phyloP scores from a whole-genome alignment of 2,888 invertebrate species.

The Oligia latruncula region DNA sequence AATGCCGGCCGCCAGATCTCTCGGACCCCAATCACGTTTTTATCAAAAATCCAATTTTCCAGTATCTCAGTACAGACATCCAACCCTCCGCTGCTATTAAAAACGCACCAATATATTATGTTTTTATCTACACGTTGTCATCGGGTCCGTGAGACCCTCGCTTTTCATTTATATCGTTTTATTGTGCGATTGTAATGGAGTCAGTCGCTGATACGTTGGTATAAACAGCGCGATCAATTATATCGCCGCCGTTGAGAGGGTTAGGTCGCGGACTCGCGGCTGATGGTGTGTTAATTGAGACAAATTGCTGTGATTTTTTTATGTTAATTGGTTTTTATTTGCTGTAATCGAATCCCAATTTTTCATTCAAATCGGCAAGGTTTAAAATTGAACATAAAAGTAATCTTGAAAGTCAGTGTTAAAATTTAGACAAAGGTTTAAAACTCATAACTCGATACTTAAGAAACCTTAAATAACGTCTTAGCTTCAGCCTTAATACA shows the following conservation, averaged over 20 bases:
- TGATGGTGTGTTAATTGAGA: constrained; percentile 24
- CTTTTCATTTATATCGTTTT: constrained; percentile 67
- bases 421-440: background rate
- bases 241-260: constrained; percentile 42
- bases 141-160: constrained; percentile 69
- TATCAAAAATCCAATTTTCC: constrained; percentile 80
- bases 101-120: constrained; percentile 69
- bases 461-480: constrained; percentile 32
- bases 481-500: constrained; percentile 41
- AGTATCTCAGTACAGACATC: constrained; percentile 65
- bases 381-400: background rate
- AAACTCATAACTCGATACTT: constrained; percentile 17
- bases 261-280: background rate
- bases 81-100: constrained; percentile 71
- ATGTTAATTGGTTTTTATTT: constrained; percentile 10
- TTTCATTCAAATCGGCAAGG: background rate
- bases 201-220: constrained; percentile 52
- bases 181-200: constrained; percentile 69
- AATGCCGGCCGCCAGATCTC: constrained; percentile 35
- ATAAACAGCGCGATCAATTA: constrained; percentile 55
- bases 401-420: background rate
- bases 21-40: constrained; percentile 73
- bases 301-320: constrained; percentile 9
- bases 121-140: constrained; percentile 75
- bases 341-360: background rate